Evolutionary conservation across 2,797 vertebrate genomes (phyloP).

Genomic region (Crocodylus rhombifer): DNA sequence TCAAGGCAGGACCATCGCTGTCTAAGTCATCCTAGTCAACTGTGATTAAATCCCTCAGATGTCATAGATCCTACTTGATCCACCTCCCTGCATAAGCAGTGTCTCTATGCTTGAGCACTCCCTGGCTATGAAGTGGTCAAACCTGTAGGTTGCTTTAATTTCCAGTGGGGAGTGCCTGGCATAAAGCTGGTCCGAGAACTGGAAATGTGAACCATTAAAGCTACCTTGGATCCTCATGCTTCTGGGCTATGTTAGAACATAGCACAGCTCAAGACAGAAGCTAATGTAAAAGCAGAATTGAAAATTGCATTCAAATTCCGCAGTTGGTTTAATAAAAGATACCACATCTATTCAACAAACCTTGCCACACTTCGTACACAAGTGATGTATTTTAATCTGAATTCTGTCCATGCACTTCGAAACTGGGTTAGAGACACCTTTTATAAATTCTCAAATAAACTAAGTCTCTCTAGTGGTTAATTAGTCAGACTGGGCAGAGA

Average conservation of each 20-base stretch:
- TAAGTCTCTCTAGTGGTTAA: conserved; percentile 73
- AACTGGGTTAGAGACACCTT: conserved; percentile 63
- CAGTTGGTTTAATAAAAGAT: too few relatives aligned
- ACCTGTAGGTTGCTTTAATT: not conserved
- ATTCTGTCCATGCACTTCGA: not conserved
- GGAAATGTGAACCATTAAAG: not conserved
- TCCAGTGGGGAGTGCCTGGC: not conserved
- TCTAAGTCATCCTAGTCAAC: not conserved
- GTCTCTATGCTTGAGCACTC: not conserved
- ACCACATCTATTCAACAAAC: too few relatives aligned
- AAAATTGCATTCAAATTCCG: not conserved
- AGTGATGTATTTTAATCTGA: conserved; percentile 1
- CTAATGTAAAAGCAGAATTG: not conserved
- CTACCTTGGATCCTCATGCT: not conserved
- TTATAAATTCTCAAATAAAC: conserved; percentile 62
- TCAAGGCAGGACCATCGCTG: not conserved
- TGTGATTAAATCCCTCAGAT: not conserved
- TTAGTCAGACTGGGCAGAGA: conserved; percentile 56
- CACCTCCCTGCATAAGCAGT: not conserved
- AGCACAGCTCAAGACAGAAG: accelerated
- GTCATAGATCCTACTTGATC: not conserved
- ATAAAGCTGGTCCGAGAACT: not conserved
- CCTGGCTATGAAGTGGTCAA: not conserved
- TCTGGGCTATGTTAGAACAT: not conserved
- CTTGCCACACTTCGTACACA: not conserved